These are phyloP conservation scores for Ophioninae sp. DNA, from an alignment of 2,888 invertebrate species.

Conservation along the genomic window DNA sequence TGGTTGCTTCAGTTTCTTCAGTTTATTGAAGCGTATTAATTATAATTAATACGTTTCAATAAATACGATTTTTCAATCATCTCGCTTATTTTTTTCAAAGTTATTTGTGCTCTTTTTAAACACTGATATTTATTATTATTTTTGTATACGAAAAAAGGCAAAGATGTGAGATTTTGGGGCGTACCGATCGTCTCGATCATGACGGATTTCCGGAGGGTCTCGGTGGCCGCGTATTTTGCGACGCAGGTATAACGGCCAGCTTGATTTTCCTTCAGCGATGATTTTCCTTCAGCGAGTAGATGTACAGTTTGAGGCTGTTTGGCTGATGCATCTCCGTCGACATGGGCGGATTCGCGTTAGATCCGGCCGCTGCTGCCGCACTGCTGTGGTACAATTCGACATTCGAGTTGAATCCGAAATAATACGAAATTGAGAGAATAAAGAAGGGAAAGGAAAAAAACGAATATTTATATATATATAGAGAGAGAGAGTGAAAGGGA, in stretches of 20 bases:
- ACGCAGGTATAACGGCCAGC: constrained; percentile 91
- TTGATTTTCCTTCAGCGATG: constrained; percentile 89
- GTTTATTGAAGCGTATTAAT: too few species aligned
- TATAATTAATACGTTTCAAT: too few species aligned
- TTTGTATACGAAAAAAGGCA: background rate
- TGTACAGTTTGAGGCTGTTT: constrained; percentile 87
- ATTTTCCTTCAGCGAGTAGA: constrained; percentile 87
- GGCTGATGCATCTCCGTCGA: constrained; percentile 87
- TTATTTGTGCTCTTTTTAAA: too few species aligned
- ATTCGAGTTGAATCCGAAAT: background rate
- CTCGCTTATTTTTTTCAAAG: too few species aligned
- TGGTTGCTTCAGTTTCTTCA: too few species aligned
- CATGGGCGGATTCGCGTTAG: constrained; percentile 82
- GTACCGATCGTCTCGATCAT: constrained; percentile 88
- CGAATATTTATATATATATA: too few species aligned
- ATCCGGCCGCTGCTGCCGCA: constrained; percentile 19
- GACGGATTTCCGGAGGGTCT: constrained; percentile 86
- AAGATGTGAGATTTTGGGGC: constrained; percentile 64
- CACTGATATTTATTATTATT: too few species aligned
- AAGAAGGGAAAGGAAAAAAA: too few species aligned
- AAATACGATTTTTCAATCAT: too few species aligned
- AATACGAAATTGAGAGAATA: background rate
- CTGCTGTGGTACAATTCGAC: background rate
- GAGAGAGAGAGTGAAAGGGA: background rate
- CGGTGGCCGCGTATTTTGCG: constrained; percentile 89